These are phyloP conservation scores for Ischnura elegans DNA, from an alignment of 2,888 invertebrate species.

Conservation along the genomic window DNA sequence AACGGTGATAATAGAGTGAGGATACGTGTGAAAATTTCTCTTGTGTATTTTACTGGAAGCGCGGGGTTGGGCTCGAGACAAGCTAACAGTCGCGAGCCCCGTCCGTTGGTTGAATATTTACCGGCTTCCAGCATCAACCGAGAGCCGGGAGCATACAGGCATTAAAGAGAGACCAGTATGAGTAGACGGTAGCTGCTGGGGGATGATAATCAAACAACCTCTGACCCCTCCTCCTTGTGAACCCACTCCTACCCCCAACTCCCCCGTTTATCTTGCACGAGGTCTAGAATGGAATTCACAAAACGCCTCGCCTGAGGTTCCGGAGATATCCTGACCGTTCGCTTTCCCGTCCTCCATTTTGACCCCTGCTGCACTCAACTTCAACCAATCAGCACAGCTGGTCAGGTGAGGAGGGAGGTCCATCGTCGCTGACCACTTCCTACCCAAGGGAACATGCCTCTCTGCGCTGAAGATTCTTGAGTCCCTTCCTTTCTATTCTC, in stretches of 20 bases:
- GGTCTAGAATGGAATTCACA: background rate
- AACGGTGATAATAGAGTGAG: background rate
- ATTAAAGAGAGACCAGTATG: slow-evolving; percentile 1
- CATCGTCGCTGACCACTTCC: background rate
- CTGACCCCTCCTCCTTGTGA: background rate
- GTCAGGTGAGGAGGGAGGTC: background rate
- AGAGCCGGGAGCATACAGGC: background rate
- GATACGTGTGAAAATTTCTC: background rate
- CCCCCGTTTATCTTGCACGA: background rate
- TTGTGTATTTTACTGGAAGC: background rate
- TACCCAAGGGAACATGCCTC: background rate
- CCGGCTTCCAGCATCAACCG: background rate
- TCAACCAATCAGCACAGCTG: background rate
- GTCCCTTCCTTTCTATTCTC: no score
- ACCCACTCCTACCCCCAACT: background rate
- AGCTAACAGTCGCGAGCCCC: background rate
- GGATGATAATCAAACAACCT: slow-evolving; percentile 7
- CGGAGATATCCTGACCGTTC: background rate
- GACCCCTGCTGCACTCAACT: background rate
- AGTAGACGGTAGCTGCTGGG: background rate
- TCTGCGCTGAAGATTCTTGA: no score
- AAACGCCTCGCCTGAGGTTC: background rate
- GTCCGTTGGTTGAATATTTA: background rate
- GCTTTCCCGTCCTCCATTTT: background rate
- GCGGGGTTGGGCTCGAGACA: background rate